Evolutionary conservation across 2,888 invertebrate genomes (phyloP), one percentile per base, ranked within the genome.

Genomic region (Timema podura): DNA sequence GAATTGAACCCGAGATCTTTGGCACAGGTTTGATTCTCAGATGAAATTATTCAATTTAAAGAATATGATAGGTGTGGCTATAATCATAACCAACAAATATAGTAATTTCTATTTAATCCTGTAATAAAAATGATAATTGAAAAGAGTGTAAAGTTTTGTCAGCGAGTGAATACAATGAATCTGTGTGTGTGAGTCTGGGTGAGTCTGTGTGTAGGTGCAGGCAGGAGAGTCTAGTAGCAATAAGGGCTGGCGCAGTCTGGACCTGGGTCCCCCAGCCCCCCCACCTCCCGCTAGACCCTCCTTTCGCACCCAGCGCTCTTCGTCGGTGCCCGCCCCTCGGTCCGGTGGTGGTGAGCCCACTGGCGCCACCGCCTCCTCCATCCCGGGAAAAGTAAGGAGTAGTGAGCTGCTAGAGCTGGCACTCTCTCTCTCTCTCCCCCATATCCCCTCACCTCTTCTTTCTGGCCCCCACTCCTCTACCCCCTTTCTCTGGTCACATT

Each of bases 281-380:
- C 79, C 79, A 75, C 79, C 83, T 74, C 80, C 81, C 76, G 77
- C 78, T 74, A 80, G 85, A 76, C 84, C 86, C 75, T 81, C 84
- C 76, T 87, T 85, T 80, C 85, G 87, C 78, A 86, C 86, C 67
- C 86, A 87, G 79, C 83, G 88, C 73, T 87, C 87, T 79, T 87
- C 86, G 77, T 88, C 88, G 65, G 86, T 88, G 82, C 88, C 88
- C 66, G 83, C 84, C 11, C 84, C 84, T 57, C 78, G 78, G 72
- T 71, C 74, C 64, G 67, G 70, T 66, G 70, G 68, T 30, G 30
- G 30, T 3, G 30, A 30, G 30, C 30, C 30, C 30, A 30, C 30
- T 30, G 30, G 30, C 30, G 30, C 30, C 30, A 30, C 30, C 3
- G 30, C 30, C 30, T 30, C 30, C 30, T 30, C 30, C 75, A 61